A percentile compares a stretch with the other conserved stretches of the same genome.
phyloP scores from a whole-genome alignment of 2,113 vertebrate genomes.

The Dicerorhinus sumatrensis region DNA sequence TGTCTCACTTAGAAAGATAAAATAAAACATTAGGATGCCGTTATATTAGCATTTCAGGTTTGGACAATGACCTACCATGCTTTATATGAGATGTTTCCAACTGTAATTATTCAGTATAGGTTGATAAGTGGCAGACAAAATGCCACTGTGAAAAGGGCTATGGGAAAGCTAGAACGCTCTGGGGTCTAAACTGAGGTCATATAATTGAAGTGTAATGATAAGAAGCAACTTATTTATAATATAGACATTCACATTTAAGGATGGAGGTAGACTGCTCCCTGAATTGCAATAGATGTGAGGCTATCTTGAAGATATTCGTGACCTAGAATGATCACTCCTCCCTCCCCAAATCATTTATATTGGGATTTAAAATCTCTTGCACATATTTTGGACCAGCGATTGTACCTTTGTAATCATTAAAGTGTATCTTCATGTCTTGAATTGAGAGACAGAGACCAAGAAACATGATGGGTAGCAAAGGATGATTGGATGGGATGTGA shows the following conservation, averaged over 20 bases:
- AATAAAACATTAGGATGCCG: not conserved
- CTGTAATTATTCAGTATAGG: not conserved
- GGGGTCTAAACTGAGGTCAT: not conserved
- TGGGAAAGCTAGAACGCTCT: not conserved
- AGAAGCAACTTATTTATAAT: not conserved
- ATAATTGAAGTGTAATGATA: not conserved
- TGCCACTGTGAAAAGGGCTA: not conserved
- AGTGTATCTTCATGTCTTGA: not conserved
- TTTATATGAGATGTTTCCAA: not conserved
- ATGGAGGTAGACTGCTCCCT: not conserved
- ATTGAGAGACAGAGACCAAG: not conserved
- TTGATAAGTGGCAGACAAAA: not conserved
- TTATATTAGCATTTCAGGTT: not conserved
- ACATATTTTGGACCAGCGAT: not conserved
- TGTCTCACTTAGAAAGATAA: slow-evolving; percentile 32
- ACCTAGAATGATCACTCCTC: not conserved
- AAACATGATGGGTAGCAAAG: not conserved
- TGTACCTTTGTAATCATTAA: not conserved
- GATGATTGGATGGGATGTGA: not conserved
- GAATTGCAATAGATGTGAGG: not conserved
- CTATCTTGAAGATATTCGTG: not conserved
- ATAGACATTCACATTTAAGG: not conserved
- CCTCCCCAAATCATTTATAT: not conserved
- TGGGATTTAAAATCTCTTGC: not conserved
- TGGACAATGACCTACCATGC: not conserved